These are phyloP conservation scores for Triplophysa bombifrons DNA, from an alignment of 2,797 vertebrate genomes.

Conservation along the genomic window DNA sequence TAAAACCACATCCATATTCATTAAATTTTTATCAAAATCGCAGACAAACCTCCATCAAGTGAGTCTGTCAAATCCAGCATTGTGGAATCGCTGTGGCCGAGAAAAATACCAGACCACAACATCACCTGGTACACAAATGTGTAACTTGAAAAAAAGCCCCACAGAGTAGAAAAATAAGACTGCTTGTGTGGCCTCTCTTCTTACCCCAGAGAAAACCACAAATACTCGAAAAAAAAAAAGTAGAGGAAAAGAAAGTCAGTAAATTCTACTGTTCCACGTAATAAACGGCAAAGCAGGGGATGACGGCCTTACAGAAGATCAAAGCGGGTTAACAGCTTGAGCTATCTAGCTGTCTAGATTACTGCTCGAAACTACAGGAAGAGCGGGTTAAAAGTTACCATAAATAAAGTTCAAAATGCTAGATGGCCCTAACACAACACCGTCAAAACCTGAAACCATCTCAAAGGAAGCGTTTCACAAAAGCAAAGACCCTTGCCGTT, in stretches of 20 bases:
- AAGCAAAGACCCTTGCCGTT: background rate
- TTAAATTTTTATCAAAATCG: background rate
- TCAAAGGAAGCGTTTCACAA: constrained; percentile 7
- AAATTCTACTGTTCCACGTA: constrained; percentile 54
- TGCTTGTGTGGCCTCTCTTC: constrained; percentile 44
- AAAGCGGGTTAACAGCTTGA: constrained; percentile 54
- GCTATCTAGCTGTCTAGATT: constrained; percentile 48
- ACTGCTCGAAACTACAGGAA: constrained; percentile 43
- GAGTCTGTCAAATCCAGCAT: constrained; percentile 1
- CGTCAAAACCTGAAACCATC: constrained; percentile 5
- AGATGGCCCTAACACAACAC: constrained; percentile 26
- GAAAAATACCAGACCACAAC: constrained; percentile 31
- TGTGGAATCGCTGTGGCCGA: constrained; percentile 20
- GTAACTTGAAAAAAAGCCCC: constrained; percentile 25
- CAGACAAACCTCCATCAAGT: constrained; percentile 3
- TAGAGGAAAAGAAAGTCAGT: constrained; percentile 40
- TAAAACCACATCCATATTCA: background rate
- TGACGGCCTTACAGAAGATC: constrained; percentile 49
- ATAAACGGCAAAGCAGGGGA: constrained; percentile 52
- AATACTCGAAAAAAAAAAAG: constrained; percentile 30
- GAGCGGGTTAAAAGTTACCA: constrained; percentile 48
- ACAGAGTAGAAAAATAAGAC: constrained; percentile 36
- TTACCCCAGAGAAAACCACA: constrained; percentile 44
- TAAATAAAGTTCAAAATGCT: constrained; percentile 38
- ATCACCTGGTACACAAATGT: constrained; percentile 47